These are phyloP conservation scores for Hedychridium roseum DNA, from an alignment of 2,888 invertebrate species.

Conservation along the genomic window DNA sequence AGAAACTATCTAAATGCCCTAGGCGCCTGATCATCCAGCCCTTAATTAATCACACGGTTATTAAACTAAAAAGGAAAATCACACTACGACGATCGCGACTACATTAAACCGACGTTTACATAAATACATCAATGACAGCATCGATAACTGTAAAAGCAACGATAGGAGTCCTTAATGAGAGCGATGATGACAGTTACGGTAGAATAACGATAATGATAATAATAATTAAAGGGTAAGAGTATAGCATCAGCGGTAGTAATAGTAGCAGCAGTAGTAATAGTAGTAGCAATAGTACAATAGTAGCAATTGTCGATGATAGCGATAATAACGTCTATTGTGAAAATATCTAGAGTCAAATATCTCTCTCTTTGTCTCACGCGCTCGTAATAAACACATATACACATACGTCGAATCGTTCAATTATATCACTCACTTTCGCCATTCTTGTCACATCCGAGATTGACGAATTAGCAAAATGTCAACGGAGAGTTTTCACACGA, in stretches of 20 bases:
- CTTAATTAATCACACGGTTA: constrained; percentile 29
- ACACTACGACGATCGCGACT: constrained; percentile 14
- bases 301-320: constrained; percentile 34
- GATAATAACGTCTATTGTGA: constrained; percentile 35
- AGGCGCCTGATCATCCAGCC: constrained; percentile 15
- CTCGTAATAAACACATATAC: neutral
- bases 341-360: constrained; percentile 38
- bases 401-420: no score
- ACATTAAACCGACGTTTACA: no score
- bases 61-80: constrained; percentile 34
- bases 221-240: constrained; percentile 30
- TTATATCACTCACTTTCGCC: neutral
- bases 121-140: no score
- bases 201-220: constrained; percentile 15
- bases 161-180: constrained; percentile 16
- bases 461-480: no score
- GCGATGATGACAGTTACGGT: constrained; percentile 15
- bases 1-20: constrained; percentile 14
- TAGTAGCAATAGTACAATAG: constrained; percentile 24
- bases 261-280: constrained; percentile 22
- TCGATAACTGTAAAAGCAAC: constrained; percentile 9
- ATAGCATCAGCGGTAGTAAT: constrained; percentile 13
- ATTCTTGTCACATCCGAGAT: neutral
- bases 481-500: no score
- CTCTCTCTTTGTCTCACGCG: constrained; percentile 13